These are phyloP conservation scores for Oreonectes daqikongensis DNA, from an alignment of 2,797 vertebrate genomes.

Conservation along the genomic window DNA sequence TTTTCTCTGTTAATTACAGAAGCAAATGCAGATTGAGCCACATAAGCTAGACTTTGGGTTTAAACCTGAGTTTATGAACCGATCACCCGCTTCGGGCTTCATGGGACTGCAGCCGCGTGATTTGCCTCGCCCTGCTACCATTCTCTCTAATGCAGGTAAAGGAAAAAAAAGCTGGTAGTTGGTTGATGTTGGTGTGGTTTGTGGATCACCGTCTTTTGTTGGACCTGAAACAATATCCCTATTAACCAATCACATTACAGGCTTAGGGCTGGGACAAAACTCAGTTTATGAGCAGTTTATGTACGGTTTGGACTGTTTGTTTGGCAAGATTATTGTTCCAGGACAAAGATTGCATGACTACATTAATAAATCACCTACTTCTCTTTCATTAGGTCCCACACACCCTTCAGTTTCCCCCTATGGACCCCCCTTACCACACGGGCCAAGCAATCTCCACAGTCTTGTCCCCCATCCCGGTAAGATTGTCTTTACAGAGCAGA, in stretches of 20 bases:
- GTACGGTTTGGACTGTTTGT: background rate
- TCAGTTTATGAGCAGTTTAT: background rate
- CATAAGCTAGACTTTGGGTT: conserved; percentile 98
- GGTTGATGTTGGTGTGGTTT: too few species aligned
- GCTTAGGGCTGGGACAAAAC: background rate
- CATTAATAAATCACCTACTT: background rate
- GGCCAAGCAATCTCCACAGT: conserved; percentile 92
- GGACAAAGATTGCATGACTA: too few species aligned
- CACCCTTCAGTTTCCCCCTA: conserved; percentile 89
- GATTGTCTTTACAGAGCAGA: background rate
- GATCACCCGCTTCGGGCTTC: conserved; percentile 91
- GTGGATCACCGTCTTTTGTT: conserved; percentile 14
- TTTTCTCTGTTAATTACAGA: conserved; percentile 74
- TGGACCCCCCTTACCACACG: conserved; percentile 87
- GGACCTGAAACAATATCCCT: conserved; percentile 21
- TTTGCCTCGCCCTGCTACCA: conserved; percentile 92
- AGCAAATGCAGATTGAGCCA: conserved; percentile 98
- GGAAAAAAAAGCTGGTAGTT: conserved; percentile 35
- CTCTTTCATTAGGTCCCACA: conserved; percentile 79
- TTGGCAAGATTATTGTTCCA: background rate
- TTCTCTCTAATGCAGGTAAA: conserved; percentile 95
- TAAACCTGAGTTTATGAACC: conserved; percentile 96
- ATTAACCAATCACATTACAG: conserved; percentile 23
- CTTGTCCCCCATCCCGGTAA: conserved; percentile 89
- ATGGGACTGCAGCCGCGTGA: conserved; percentile 94